Evolutionary conservation across 2,113 vertebrate genomes (phyloP).

Genomic region (Macquaria australasica): DNA sequence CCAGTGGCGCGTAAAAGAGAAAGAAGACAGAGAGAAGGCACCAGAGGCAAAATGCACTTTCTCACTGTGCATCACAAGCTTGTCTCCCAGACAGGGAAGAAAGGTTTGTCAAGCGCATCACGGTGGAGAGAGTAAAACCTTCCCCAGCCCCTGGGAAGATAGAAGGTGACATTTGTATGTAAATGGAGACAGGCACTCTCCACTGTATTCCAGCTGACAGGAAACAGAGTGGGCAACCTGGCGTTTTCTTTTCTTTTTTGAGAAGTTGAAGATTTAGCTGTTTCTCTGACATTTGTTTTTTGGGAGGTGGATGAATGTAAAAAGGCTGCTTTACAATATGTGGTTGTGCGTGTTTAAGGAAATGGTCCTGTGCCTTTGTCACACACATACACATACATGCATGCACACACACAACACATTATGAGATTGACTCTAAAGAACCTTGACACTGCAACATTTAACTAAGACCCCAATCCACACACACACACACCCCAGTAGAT

Average conservation of each 20-base stretch:
- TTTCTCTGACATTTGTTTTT: slow-evolving; percentile 49
- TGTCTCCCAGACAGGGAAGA: slow-evolving; percentile 70
- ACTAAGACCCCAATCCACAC: not conserved
- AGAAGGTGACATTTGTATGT: slow-evolving; percentile 80
- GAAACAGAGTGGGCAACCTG: slow-evolving; percentile 53
- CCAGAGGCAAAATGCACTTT: slow-evolving; percentile 68
- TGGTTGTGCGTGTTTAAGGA: not conserved
- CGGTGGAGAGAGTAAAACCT: slow-evolving; percentile 66
- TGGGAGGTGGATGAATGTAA: slow-evolving; percentile 8
- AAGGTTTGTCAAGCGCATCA: slow-evolving; percentile 77
- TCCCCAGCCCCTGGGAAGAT: slow-evolving; percentile 61
- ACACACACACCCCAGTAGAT: not conserved
- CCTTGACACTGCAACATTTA: not conserved
- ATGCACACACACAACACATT: not conserved
- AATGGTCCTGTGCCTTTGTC: slow-evolving; percentile 6
- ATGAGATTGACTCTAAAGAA: not conserved
- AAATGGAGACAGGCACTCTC: slow-evolving; percentile 68
- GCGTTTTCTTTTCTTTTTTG: slow-evolving; percentile 21
- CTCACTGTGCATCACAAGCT: slow-evolving; percentile 70
- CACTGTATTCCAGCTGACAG: slow-evolving; percentile 64
- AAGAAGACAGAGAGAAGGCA: slow-evolving; percentile 61
- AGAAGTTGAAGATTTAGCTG: slow-evolving; percentile 30
- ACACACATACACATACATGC: not conserved
- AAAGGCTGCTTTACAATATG: slow-evolving; percentile 5
- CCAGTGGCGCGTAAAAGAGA: slow-evolving; percentile 62